phyloP scores from a whole-genome alignment of 2,888 invertebrate genomes.

The Eurytoma adleriae region DNA sequence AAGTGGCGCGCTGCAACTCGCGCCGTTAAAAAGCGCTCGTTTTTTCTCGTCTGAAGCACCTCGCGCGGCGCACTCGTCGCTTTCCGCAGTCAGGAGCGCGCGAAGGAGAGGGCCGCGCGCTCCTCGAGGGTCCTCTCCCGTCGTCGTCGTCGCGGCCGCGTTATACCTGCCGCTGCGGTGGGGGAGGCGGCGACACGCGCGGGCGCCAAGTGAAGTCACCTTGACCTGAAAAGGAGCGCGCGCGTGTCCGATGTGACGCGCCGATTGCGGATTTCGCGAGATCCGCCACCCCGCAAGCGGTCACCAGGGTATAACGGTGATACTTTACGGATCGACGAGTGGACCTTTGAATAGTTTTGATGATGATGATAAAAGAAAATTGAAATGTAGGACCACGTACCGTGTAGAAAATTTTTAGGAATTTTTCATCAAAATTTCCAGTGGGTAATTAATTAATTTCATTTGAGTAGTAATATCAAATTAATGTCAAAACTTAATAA shows the following conservation, averaged over 20 bases:
- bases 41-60: background rate
- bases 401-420: too few species aligned
- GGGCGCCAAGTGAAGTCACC: constrained; percentile 33
- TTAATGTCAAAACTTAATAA: too few species aligned
- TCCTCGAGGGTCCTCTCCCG: constrained; percentile 27
- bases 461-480: too few species aligned
- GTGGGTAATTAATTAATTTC: too few species aligned
- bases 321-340: background rate
- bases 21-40: background rate
- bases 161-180: background rate
- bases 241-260: constrained; percentile 13
- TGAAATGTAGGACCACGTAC: too few species aligned
- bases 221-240: constrained; percentile 46
- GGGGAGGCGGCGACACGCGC: constrained; percentile 5
- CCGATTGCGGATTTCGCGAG: constrained; percentile 15
- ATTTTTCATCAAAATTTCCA: too few species aligned
- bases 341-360: background rate
- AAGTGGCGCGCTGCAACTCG: background rate
- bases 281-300: background rate
- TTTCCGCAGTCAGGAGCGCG: too few species aligned
- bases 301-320: background rate
- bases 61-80: background rate
- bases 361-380: too few species aligned
- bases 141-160: background rate
- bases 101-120: background rate